phyloP scores from a whole-genome alignment of 1,140 invertebrate species.

The Macrobrachium rosenbergii region DNA sequence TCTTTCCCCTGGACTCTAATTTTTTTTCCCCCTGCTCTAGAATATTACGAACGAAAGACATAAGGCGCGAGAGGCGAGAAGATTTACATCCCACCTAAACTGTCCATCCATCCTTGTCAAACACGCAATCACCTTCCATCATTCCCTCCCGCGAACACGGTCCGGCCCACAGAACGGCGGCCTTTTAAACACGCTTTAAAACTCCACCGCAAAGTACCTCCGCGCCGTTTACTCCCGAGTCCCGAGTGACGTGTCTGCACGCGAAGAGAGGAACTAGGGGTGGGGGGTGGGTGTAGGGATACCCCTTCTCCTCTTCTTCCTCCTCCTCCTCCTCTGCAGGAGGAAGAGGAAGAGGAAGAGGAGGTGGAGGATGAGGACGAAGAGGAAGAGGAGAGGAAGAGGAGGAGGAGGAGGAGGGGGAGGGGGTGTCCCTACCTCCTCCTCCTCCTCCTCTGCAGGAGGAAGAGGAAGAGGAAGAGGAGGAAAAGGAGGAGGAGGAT shows the following conservation, averaged over 20 bases:
- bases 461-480: not conserved
- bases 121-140: constrained; percentile 18
- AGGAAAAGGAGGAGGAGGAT: not conserved
- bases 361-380: not conserved
- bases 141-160: not conserved
- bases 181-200: constrained; percentile 11
- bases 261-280: not conserved
- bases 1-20: no score
- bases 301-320: not conserved
- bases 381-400: not conserved
- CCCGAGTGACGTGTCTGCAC: constrained; percentile 17
- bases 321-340: no score
- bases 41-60: no score
- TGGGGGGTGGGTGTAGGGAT: not conserved
- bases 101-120: constrained; percentile 14
- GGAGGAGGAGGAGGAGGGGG: not conserved
- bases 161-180: not conserved
- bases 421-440: no score
- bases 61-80: no score
- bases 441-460: no score
- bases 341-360: not conserved
- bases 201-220: constrained; percentile 24
- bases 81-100: no score
- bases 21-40: no score
- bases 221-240: not conserved